Base-by-base conservation (phyloP, 2,113 vertebrate species). In the Tursiops truncatus region DNA sequence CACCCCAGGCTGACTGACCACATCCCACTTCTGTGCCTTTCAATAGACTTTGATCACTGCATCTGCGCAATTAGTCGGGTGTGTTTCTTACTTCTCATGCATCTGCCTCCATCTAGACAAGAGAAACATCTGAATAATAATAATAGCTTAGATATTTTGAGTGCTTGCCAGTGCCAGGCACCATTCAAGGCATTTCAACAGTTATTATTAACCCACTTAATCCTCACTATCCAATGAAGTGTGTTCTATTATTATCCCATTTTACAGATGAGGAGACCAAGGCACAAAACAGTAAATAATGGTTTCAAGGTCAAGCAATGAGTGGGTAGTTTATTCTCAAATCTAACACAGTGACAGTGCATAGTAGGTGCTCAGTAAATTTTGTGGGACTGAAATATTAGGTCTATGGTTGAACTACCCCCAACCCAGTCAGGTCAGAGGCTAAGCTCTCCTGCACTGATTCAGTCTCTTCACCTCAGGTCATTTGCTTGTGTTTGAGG, bases 351-450 rank as follows among this genome's bases (percentile, higher is more conserved):
- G 38, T n/a, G 5, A 4, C 26, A 8, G 9, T 62, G 4, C 26
- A n/a, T 2, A 44, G 36, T 26, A 70, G 50, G 41, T 21, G 4
- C 62, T 91, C 5, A 1, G 77, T 38, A 89, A 36, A 80, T 91
- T 92, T 67, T 93, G 50, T 86, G 68, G n/a, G 20, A 38, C 81
- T 25, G 50, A 89, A 96, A 74, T 58, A 74, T 91, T 87, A 94
- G 65, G 36, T 63, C 60, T 31, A 50, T 73, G 26, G 28, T 89
- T 84, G 47, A 73, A 94, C 9, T 71, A 60, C 8, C 21, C 41
- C 3, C 65, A 28, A 68, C 62, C 81, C 73, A 63, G 17, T 76
- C 84, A 26, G 44, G 25, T 82, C 33, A 47, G 33, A n/a, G 62
- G 62, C 38, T 17, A 36, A 9, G 8, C 53, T 53, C 3, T 81